Evolutionary conservation across 2,888 invertebrate species (phyloP).

Genomic region (Caenorhabditis doughertyi): DNA sequence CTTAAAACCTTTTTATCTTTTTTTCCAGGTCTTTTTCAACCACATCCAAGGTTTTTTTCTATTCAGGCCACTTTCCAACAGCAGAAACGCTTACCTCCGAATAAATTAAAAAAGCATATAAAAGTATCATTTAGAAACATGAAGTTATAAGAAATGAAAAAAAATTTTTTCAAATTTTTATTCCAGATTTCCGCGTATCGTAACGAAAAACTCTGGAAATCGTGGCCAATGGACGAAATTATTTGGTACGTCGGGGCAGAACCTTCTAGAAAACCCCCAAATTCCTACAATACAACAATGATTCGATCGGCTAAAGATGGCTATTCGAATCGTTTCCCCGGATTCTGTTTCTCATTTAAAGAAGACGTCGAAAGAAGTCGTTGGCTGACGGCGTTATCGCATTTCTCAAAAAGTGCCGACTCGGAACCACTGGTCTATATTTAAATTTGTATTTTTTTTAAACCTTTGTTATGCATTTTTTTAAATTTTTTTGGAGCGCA

Average conservation of each 20-base stretch:
- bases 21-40: too few relatives aligned
- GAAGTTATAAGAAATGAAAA: not conserved
- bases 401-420: conserved; percentile 55
- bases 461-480: conserved; percentile 9
- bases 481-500: too few relatives aligned
- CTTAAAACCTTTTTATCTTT: too few relatives aligned
- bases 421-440: conserved; percentile 70
- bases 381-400: conserved; percentile 66
- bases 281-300: conserved; percentile 56
- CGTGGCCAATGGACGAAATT: conserved; percentile 75
- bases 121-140: not conserved
- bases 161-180: not conserved
- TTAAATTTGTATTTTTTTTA: conserved; percentile 30
- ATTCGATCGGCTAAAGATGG: conserved; percentile 11
- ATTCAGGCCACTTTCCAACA: too few relatives aligned
- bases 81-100: not conserved
- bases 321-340: conserved; percentile 31
- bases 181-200: conserved; percentile 63
- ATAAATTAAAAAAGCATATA: not conserved
- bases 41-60: too few relatives aligned
- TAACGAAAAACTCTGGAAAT: conserved; percentile 68
- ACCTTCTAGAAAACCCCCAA: conserved; percentile 69
- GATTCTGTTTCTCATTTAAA: conserved; percentile 68
- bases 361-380: conserved; percentile 53
- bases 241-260: conserved; percentile 79